Evolutionary conservation across 35 echinoderm and acorn worm species (phyloP).

Genomic region (Apostichopus parvimensis): DNA sequence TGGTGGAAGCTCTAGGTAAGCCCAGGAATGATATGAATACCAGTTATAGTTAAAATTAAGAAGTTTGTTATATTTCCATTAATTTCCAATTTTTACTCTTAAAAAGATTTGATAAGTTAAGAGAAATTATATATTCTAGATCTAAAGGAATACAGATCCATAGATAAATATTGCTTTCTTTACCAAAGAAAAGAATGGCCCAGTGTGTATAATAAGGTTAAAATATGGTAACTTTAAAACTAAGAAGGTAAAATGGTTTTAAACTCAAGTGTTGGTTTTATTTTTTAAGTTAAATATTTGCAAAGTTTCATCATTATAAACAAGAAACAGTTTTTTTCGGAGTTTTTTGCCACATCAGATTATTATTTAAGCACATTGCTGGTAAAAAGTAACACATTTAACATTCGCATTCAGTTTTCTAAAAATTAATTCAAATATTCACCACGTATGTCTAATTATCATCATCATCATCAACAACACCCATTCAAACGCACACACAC

Average conservation of each 20-base stretch:
- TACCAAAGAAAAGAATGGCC: not conserved
- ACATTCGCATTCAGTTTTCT: no score
- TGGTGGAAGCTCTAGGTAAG: not conserved
- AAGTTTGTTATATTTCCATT: not conserved
- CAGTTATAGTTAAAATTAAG: not conserved
- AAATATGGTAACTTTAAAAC: not conserved
- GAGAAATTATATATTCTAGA: not conserved
- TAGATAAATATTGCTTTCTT: conserved; percentile 9
- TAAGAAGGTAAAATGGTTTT: not conserved
- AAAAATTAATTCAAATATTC: not conserved
- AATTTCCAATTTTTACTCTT: not conserved
- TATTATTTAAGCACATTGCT: not conserved
- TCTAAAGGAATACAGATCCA: not conserved
- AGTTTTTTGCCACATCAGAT: not conserved
- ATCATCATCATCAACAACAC: not conserved
- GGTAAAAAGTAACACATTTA: not conserved
- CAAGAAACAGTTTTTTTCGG: not conserved
- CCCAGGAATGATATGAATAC: conserved; percentile 14
- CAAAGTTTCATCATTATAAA: not conserved
- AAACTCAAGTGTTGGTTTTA: no score
- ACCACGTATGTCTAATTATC: no score
- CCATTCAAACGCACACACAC: not conserved
- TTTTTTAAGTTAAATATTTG: not conserved
- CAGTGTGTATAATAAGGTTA: not conserved
- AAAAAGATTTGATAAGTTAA: not conserved